Evolutionary conservation across 2,113 vertebrate species (phyloP).

Genomic region (Octodon degus): DNA sequence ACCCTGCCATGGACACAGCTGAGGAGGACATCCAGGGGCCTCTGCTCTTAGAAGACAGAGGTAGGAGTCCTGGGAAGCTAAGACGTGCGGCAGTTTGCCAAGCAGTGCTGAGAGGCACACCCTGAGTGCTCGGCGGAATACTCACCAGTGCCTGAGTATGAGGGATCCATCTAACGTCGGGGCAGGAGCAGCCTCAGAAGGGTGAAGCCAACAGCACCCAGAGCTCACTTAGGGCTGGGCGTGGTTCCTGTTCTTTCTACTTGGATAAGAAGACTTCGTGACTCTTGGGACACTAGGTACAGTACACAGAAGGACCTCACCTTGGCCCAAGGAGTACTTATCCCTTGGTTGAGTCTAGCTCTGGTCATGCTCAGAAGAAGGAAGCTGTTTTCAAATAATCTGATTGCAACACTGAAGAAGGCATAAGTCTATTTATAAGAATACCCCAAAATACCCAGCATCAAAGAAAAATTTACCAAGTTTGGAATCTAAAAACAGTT

Average conservation of each 20-base stretch:
- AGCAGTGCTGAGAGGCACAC: no score
- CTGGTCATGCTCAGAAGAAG: neutral
- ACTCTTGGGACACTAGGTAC: neutral
- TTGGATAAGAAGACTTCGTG: neutral
- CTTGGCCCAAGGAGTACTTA: neutral
- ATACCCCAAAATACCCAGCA: neutral
- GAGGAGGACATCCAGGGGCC: no score
- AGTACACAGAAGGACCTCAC: neutral
- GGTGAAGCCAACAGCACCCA: neutral
- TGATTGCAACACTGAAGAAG: slow-evolving; percentile 35
- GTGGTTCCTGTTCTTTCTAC: neutral
- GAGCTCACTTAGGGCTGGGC: neutral
- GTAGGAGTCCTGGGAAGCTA: no score
- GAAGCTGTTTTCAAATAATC: neutral
- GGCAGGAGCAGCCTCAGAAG: neutral
- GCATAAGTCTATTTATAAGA: slow-evolving; percentile 6
- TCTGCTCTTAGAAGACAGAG: no score
- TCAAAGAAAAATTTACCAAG: neutral
- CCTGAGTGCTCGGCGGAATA: neutral
- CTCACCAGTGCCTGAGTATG: neutral
- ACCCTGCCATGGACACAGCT: neutral
- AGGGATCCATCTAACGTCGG: neutral
- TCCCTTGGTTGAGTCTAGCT: neutral
- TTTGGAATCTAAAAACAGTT: neutral
- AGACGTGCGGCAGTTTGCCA: no score